These are phyloP conservation scores for Laterallus jamaicensis DNA, from an alignment of 2,113 vertebrate genomes.

Conservation along the genomic window DNA sequence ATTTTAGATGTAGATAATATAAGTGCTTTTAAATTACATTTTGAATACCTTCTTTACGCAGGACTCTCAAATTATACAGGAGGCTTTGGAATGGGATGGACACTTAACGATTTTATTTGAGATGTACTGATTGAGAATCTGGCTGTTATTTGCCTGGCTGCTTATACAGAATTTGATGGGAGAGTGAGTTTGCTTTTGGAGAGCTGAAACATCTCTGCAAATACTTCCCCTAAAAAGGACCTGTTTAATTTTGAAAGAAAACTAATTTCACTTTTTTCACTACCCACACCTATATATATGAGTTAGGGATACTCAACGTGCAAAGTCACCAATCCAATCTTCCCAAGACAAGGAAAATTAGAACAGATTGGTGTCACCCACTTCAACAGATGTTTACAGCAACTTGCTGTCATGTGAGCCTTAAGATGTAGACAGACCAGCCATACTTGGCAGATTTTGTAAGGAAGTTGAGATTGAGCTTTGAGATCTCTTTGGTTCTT, in stretches of 20 bases:
- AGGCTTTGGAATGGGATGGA: background rate
- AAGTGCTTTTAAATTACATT: background rate
- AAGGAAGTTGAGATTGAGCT: background rate
- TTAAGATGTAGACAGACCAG: background rate
- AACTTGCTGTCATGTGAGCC: background rate
- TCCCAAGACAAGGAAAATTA: background rate
- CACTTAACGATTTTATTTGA: slow-evolving; percentile 3
- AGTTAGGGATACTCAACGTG: background rate
- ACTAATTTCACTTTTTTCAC: background rate
- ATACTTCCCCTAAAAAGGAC: background rate
- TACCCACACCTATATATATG: background rate
- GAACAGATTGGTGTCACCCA: background rate
- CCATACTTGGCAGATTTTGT: background rate
- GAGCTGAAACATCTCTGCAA: background rate
- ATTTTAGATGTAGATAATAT: background rate
- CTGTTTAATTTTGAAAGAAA: background rate
- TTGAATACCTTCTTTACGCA: background rate
- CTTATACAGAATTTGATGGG: background rate
- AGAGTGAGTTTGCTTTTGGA: background rate
- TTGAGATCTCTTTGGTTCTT: background rate
- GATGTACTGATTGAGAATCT: slow-evolving; percentile 27
- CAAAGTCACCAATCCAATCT: background rate
- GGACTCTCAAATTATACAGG: background rate
- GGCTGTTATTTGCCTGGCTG: background rate
- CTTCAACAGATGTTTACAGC: background rate